phyloP scores from a whole-genome alignment of 92 coral and sea anemone species.

The Montipora capitata region DNA sequence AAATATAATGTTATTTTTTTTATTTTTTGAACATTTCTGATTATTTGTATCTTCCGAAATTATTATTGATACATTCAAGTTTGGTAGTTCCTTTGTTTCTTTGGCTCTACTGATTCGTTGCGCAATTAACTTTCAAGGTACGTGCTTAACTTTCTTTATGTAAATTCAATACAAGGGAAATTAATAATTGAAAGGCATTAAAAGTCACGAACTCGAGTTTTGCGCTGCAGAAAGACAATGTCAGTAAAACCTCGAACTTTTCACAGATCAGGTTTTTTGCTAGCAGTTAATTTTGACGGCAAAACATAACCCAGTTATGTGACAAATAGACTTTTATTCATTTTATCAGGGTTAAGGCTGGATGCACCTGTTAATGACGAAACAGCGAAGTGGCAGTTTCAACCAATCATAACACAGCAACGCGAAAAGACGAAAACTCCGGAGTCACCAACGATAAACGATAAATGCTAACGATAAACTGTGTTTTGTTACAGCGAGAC shows the following conservation, averaged over 20 bases:
- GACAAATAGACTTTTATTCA: background rate
- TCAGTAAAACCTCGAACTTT: background rate
- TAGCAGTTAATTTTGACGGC: no score
- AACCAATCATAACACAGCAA: conserved; percentile 19
- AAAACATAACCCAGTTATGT: background rate
- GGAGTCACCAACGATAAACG: no score
- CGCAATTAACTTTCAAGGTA: background rate
- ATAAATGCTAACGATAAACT: no score
- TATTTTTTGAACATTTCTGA: background rate
- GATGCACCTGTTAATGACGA: conserved; percentile 18
- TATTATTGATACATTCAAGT: conserved; percentile 24
- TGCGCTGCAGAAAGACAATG: no score
- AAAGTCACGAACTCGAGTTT: conserved; percentile 34
- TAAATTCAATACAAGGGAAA: conserved; percentile 44
- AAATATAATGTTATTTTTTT: background rate
- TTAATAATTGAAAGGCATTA: conserved; percentile 53
- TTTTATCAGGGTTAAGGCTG: background rate
- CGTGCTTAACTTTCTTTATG: conserved; percentile 29
- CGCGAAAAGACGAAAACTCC: background rate
- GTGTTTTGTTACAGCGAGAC: no score
- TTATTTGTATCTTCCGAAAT: background rate
- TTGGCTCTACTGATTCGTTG: conserved; percentile 64
- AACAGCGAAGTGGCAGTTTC: conserved; percentile 20
- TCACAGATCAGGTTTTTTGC: background rate
- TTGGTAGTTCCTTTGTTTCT: conserved; percentile 71